Conservation (phyloP, 2,113 vertebrate genomes). For the Alexandromys fortis region DNA sequence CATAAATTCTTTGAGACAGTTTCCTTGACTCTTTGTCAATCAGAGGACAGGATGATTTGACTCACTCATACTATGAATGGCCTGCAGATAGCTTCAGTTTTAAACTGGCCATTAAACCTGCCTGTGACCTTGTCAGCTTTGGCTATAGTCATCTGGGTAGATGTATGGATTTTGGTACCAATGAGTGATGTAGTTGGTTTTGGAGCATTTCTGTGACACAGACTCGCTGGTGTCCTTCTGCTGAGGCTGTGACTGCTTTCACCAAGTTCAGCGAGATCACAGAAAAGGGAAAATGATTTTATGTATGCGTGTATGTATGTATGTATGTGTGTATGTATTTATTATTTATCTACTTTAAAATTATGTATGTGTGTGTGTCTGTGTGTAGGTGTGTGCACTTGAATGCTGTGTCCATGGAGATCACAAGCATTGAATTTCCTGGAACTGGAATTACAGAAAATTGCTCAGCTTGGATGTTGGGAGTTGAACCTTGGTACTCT, state of each 20-base stretch:
- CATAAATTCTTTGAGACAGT: not conserved
- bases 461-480: not conserved
- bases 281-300: not conserved
- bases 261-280: not conserved
- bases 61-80: not conserved
- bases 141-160: not conserved
- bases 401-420: not conserved
- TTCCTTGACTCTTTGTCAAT: not conserved
- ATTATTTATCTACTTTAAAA: not conserved
- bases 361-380: not conserved
- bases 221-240: not conserved
- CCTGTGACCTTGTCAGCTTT: not conserved
- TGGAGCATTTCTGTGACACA: not conserved
- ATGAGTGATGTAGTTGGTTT: not conserved
- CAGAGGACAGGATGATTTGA: not conserved
- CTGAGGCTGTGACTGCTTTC: not conserved
- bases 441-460: not conserved
- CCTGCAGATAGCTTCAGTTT: not conserved
- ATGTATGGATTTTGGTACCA: not conserved
- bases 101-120: not conserved
- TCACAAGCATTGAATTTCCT: not conserved
- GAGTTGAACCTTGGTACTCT: no score
- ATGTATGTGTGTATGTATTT: not conserved
- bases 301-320: not conserved
- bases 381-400: not conserved